Conservation (phyloP, 92 coral and sea anemone species). For the Epizoanthus scotinus region DNA sequence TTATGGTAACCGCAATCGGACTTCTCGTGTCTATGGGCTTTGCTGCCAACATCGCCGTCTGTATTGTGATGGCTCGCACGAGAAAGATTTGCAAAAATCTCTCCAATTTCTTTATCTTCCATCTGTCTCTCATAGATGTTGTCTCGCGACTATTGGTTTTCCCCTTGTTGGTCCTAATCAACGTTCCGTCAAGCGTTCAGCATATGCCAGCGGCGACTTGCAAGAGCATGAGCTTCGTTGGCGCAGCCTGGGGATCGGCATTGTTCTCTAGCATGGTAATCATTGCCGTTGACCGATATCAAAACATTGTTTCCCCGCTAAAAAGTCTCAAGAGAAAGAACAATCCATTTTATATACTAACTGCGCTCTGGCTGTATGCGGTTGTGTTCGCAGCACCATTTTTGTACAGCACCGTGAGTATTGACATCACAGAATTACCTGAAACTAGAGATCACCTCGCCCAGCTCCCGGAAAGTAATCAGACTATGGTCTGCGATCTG, state of each 20-base stretch:
- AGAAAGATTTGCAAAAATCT: conserved; percentile 1
- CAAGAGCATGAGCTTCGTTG: conserved; percentile 34
- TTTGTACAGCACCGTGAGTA: conserved; percentile 35
- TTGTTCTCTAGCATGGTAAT: conserved; percentile 49
- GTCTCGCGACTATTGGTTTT: conserved; percentile 12
- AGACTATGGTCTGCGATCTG: conserved; percentile 50
- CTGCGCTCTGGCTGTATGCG: conserved; percentile 60
- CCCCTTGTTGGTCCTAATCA: not conserved
- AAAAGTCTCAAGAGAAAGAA: conserved; percentile 35
- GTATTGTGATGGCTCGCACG: conserved; percentile 18
- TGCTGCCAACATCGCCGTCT: not conserved
- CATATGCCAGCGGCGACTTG: not conserved
- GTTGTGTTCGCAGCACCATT: conserved; percentile 33
- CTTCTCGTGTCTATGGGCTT: conserved; percentile 3
- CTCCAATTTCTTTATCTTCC: conserved; percentile 20
- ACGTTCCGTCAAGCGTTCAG: not conserved
- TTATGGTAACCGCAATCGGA: not conserved
- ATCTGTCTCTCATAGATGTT: not conserved
- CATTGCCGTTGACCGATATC: conserved; percentile 54
- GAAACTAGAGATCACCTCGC: conserved; percentile 37
- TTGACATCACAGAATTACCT: conserved; percentile 45
- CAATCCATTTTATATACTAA: conserved; percentile 27
- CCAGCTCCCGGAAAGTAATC: not conserved
- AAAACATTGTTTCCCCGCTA: conserved; percentile 57
- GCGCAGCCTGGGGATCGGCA: conserved; percentile 43